Evolutionary conservation across 2,797 vertebrate species (phyloP).

Genomic region (Decapterus maruadsi): DNA sequence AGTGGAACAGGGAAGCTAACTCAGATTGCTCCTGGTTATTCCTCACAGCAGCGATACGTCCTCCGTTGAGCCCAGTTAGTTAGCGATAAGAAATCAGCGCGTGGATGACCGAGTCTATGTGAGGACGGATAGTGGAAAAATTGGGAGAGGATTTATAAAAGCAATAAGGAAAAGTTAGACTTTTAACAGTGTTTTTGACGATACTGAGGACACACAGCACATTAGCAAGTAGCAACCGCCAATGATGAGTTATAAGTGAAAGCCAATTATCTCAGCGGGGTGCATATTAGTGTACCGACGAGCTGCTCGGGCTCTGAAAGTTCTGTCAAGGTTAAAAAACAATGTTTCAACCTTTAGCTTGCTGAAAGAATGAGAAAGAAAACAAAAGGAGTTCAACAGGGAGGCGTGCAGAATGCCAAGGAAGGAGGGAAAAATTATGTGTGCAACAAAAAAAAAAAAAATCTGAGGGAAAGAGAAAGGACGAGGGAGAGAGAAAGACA

Average conservation of each 20-base stretch:
- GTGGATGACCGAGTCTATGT: slow-evolving; percentile 19
- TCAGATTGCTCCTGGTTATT: slow-evolving; percentile 22
- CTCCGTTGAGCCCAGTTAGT: slow-evolving; percentile 58
- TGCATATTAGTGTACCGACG: slow-evolving; percentile 56
- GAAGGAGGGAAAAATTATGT: slow-evolving; percentile 12
- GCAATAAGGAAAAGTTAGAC: slow-evolving; percentile 26
- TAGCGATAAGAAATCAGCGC: slow-evolving; percentile 45
- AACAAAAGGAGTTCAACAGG: slow-evolving; percentile 63
- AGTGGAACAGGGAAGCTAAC: slow-evolving; percentile 53
- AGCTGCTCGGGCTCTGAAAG: slow-evolving; percentile 54
- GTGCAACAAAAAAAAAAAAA: slow-evolving; percentile 11
- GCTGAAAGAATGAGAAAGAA: slow-evolving; percentile 44
- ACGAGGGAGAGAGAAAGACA: slow-evolving; percentile 39
- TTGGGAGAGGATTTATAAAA: slow-evolving; percentile 18
- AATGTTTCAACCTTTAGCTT: slow-evolving; percentile 63
- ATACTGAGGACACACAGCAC: slow-evolving; percentile 42
- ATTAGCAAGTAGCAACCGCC: slow-evolving; percentile 52
- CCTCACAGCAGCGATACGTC: slow-evolving; percentile 22
- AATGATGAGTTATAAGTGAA: slow-evolving; percentile 66
- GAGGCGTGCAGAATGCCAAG: slow-evolving; percentile 59
- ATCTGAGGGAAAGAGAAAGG: slow-evolving; percentile 33
- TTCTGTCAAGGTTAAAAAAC: slow-evolving; percentile 77
- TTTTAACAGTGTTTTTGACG: slow-evolving; percentile 21
- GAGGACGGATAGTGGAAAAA: slow-evolving; percentile 9
- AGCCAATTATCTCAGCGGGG: slow-evolving; percentile 67